Conservation (phyloP, 2,888 invertebrate genomes). For the Zaprionus lineosus region DNA sequence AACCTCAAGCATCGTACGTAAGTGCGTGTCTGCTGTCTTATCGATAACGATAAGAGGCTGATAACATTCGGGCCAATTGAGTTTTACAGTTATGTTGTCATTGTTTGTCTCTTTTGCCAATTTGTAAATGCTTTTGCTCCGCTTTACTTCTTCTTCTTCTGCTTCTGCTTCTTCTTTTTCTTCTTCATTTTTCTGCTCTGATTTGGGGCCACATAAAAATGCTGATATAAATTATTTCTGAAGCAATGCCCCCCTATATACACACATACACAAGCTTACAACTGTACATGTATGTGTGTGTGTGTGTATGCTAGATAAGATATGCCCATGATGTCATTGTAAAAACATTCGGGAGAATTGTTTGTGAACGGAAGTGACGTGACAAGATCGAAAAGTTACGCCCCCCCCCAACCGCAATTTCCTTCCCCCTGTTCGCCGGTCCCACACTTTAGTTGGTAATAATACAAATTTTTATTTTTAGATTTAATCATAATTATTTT, state of each 20-base stretch:
- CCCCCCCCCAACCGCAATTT: slow-evolving; percentile 21
- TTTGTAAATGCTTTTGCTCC: slow-evolving; percentile 37
- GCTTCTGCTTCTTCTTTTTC: slow-evolving; percentile 9
- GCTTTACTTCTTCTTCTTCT: too few relatives aligned
- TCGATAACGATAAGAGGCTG: slow-evolving; percentile 20
- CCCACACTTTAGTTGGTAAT: slow-evolving; percentile 18
- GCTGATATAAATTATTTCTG: slow-evolving; percentile 67
- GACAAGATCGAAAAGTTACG: slow-evolving; percentile 3
- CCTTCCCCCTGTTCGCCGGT: too few relatives aligned
- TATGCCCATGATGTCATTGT: slow-evolving; percentile 71
- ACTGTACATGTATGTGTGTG: neutral
- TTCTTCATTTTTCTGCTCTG: slow-evolving; percentile 5
- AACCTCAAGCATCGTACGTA: neutral
- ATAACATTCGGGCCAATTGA: slow-evolving; percentile 52
- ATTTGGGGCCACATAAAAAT: slow-evolving; percentile 41
- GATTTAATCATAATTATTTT: too few relatives aligned
- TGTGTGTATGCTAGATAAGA: slow-evolving; percentile 57
- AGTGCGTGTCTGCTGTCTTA: slow-evolving; percentile 21
- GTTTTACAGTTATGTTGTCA: slow-evolving; percentile 26
- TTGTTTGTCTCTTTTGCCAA: slow-evolving; percentile 52
- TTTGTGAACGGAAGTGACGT: slow-evolving; percentile 64
- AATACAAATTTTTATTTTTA: too few relatives aligned
- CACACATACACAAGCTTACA: slow-evolving; percentile 20
- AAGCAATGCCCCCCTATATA: slow-evolving; percentile 45
- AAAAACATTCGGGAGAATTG: slow-evolving; percentile 39